Evolutionary conservation across 1,140 invertebrate genomes (phyloP).

Genomic region (Antheraea pernyi): DNA sequence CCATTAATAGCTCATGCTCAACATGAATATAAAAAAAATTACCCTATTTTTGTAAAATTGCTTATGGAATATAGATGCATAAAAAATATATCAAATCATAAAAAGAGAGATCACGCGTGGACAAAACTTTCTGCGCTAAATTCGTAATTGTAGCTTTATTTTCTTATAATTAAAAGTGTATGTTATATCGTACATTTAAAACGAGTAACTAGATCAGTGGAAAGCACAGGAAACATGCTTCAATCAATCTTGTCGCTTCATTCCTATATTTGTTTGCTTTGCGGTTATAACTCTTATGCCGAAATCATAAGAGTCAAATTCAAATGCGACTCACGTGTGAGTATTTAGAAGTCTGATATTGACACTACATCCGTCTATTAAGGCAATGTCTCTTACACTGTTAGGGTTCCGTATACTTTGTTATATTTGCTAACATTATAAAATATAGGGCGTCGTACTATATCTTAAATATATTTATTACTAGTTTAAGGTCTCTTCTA

Average conservation of each 20-base stretch:
- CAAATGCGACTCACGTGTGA: background rate
- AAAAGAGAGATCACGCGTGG: background rate
- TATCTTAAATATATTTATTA: too few relatives aligned
- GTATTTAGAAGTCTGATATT: slow-evolving; percentile 11
- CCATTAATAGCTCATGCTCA: too few relatives aligned
- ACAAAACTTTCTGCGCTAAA: background rate
- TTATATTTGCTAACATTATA: background rate
- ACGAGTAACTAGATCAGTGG: slow-evolving; percentile 51
- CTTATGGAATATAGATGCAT: too few relatives aligned
- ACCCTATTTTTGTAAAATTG: background rate
- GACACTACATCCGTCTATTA: slow-evolving; percentile 10
- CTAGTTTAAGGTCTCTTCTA: too few relatives aligned
- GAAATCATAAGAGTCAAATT: background rate
- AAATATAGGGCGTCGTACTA: background rate
- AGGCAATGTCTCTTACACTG: background rate
- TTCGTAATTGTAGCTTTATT: background rate
- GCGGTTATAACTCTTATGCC: slow-evolving; percentile 4
- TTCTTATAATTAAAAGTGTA: background rate
- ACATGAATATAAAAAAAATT: too few relatives aligned
- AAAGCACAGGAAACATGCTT: slow-evolving; percentile 56
- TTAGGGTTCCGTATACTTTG: background rate
- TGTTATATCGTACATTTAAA: background rate
- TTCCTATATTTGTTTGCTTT: background rate
- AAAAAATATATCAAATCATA: background rate
- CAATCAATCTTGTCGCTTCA: slow-evolving; percentile 46